phyloP scores from a whole-genome alignment of 2,888 invertebrate species.

The Mesoligia furuncula region DNA sequence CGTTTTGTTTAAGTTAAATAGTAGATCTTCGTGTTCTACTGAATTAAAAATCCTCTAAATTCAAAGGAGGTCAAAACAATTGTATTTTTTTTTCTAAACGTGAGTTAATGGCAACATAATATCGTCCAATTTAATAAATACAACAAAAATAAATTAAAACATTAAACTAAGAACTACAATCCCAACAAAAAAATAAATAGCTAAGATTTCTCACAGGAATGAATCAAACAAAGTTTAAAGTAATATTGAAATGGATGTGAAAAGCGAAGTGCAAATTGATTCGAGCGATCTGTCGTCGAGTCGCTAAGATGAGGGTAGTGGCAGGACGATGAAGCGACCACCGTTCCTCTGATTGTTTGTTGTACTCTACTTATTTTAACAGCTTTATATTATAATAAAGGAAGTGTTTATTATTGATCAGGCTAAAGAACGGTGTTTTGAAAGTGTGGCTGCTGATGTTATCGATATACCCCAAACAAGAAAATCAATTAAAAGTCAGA shows the following conservation, averaged over 20 bases:
- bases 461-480: not conserved
- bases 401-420: constrained; percentile 8
- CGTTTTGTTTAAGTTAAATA: not conserved
- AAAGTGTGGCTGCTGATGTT: not conserved
- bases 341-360: constrained; percentile 65
- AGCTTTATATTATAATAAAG: constrained; percentile 13
- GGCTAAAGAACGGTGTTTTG: not conserved
- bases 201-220: constrained; percentile 29
- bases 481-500: not conserved
- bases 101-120: not conserved
- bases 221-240: constrained; percentile 55
- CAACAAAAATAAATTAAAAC: not conserved
- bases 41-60: not conserved
- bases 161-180: not conserved
- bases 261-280: constrained; percentile 71
- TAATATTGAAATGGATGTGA: constrained; percentile 63
- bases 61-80: not conserved
- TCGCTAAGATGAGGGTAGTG: constrained; percentile 68
- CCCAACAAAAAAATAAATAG: constrained; percentile 10
- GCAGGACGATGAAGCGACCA: constrained; percentile 53
- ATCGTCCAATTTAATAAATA: not conserved
- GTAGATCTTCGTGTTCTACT: not conserved
- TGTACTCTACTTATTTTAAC: constrained; percentile 55
- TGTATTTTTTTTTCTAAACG: too few relatives aligned
- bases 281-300: constrained; percentile 68